Conservation (phyloP, 2,888 invertebrate species). For the Drosophila anomalata region DNA sequence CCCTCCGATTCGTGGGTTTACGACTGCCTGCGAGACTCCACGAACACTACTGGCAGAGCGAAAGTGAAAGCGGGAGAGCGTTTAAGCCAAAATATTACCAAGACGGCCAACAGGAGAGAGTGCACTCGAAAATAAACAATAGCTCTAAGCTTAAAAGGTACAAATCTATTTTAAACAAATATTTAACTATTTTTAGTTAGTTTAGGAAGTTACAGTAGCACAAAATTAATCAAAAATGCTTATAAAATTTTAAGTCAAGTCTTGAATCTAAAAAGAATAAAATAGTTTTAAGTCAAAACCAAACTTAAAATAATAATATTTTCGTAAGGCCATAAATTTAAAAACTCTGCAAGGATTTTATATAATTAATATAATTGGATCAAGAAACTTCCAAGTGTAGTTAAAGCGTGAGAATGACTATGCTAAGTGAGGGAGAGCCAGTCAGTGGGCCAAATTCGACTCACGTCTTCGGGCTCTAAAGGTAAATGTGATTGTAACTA, state of each 20-base stretch:
- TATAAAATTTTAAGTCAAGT: too few relatives aligned
- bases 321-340: too few relatives aligned
- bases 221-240: too few relatives aligned
- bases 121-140: constrained; percentile 1
- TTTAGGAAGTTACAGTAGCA: too few relatives aligned
- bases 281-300: too few relatives aligned
- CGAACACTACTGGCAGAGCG: background rate
- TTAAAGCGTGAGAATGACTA: constrained; percentile 2
- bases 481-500: constrained; percentile 30
- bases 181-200: too few relatives aligned
- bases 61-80: constrained; percentile 6
- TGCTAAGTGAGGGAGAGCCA: constrained; percentile 10
- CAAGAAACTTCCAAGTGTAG: constrained; percentile 1
- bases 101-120: constrained; percentile 4
- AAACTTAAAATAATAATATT: too few relatives aligned
- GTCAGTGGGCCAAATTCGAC: constrained; percentile 7
- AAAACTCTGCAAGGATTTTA: too few relatives aligned
- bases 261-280: too few relatives aligned
- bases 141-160: background rate
- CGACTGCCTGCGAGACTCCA: constrained; percentile 31
- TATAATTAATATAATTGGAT: too few relatives aligned
- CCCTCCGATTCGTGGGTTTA: constrained; percentile 31
- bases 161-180: too few relatives aligned
- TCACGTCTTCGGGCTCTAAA: constrained; percentile 47
- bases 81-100: constrained; percentile 10